Evolutionary conservation across 2,888 invertebrate species (phyloP).

Genomic region (Cephus rjabovi): DNA sequence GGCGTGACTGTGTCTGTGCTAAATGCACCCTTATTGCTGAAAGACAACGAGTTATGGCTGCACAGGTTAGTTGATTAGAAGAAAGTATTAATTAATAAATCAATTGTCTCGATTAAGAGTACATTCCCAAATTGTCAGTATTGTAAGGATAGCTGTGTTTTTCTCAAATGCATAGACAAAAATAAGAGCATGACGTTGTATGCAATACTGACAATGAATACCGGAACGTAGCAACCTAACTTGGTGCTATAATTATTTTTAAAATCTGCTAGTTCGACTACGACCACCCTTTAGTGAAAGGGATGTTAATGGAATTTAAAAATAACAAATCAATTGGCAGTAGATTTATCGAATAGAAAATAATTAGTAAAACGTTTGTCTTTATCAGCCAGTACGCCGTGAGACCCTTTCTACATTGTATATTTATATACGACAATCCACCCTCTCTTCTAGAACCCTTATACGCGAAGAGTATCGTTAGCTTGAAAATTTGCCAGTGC

Average conservation of each 20-base stretch:
- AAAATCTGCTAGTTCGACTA: too few species aligned
- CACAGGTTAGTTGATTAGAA: constrained; percentile 75
- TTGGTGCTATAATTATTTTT: too few species aligned
- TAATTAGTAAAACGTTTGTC: background rate
- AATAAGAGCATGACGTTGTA: background rate
- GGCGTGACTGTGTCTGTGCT: constrained; percentile 97
- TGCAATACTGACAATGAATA: background rate
- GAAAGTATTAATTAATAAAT: background rate
- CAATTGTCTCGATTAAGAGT: background rate
- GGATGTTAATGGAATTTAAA: background rate
- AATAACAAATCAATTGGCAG: background rate
- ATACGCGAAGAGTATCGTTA: background rate
- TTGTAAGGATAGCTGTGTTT: background rate
- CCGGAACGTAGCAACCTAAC: background rate
- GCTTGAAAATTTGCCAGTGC: background rate
- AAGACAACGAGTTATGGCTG: constrained; percentile 97
- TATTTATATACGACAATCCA: background rate
- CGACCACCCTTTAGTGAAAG: background rate
- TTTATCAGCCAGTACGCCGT: background rate
- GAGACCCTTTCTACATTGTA: background rate
- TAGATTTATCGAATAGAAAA: background rate
- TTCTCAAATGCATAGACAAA: background rate
- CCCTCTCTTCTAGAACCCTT: background rate
- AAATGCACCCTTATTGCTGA: constrained; percentile 99
- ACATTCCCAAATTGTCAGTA: background rate